A percentile compares a stretch with the other conserved stretches of the same genome.
These are phyloP conservation scores for Iselma pallidipennis DNA, from an alignment of 2,888 invertebrate species.

Conservation along the genomic window DNA sequence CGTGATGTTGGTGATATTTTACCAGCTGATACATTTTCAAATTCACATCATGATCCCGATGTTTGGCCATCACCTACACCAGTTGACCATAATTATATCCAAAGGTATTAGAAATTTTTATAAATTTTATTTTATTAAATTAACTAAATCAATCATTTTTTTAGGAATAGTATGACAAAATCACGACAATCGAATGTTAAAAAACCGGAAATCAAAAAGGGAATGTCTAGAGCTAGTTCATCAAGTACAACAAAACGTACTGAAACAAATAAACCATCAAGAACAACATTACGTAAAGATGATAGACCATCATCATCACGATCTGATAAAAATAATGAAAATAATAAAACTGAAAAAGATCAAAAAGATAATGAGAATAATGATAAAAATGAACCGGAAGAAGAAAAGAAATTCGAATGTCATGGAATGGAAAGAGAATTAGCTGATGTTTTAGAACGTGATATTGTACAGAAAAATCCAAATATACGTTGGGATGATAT, in stretches of 20 bases:
- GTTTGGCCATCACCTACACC: constrained; percentile 87
- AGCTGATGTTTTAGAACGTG: constrained; percentile 87
- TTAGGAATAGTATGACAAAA: constrained; percentile 45
- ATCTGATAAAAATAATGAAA: constrained; percentile 51
- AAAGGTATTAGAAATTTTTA: constrained; percentile 33
- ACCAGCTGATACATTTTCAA: constrained; percentile 63
- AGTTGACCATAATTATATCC: constrained; percentile 70
- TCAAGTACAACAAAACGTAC: constrained; percentile 45
- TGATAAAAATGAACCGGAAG: constrained; percentile 65
- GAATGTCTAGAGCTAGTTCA: constrained; percentile 52
- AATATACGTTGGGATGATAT: constrained; percentile 96
- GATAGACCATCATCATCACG: constrained; percentile 52
- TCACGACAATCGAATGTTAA: constrained; percentile 40
- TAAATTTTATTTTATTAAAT: background rate
- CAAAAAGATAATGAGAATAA: constrained; percentile 67
- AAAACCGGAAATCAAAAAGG: constrained; percentile 49
- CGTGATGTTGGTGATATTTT: constrained; percentile 73
- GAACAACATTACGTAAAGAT: constrained; percentile 50
- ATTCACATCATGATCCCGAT: constrained; percentile 73
- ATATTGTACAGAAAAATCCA: constrained; percentile 96
- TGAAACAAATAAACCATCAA: constrained; percentile 38
- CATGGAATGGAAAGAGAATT: constrained; percentile 85
- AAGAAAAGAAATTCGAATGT: constrained; percentile 84
- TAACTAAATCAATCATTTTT: constrained; percentile 6
- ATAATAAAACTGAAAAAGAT: constrained; percentile 53